Conservation (phyloP, 1,140 invertebrate genomes). For the Lysiphlebus fabarum region DNA sequence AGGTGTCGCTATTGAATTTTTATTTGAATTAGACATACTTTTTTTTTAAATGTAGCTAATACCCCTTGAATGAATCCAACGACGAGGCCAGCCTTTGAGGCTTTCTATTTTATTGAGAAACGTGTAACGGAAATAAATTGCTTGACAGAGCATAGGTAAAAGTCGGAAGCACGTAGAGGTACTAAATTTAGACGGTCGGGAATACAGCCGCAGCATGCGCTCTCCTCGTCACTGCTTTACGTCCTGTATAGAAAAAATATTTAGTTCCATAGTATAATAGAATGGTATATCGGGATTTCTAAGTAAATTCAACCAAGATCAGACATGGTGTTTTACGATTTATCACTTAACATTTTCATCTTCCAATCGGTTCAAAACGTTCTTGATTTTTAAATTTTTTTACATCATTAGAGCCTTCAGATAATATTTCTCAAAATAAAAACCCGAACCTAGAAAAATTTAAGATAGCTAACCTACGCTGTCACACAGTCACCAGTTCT, state of each 20-base stretch:
- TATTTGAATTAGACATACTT: constrained; percentile 24
- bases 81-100: constrained; percentile 48
- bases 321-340: too few relatives aligned
- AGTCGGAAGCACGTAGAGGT: constrained; percentile 26
- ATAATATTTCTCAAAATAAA: too few relatives aligned
- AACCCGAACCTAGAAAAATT: too few relatives aligned
- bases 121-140: constrained; percentile 22
- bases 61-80: constrained; percentile 43
- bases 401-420: too few relatives aligned
- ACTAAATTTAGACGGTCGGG: constrained; percentile 22
- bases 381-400: too few relatives aligned
- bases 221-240: constrained; percentile 26
- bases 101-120: constrained; percentile 42
- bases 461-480: too few relatives aligned
- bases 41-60: constrained; percentile 46
- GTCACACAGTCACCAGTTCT: too few relatives aligned
- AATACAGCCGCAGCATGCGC: constrained; percentile 41
- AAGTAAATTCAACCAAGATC: too few relatives aligned
- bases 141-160: constrained; percentile 47
- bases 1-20: constrained; percentile 15
- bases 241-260: constrained; percentile 25
- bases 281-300: too few relatives aligned
- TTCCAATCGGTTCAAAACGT: too few relatives aligned
- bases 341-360: too few relatives aligned
- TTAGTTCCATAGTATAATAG: constrained; percentile 6